phyloP scores from a whole-genome alignment of 2,888 invertebrate genomes.

The Gasteruption jaculator region DNA sequence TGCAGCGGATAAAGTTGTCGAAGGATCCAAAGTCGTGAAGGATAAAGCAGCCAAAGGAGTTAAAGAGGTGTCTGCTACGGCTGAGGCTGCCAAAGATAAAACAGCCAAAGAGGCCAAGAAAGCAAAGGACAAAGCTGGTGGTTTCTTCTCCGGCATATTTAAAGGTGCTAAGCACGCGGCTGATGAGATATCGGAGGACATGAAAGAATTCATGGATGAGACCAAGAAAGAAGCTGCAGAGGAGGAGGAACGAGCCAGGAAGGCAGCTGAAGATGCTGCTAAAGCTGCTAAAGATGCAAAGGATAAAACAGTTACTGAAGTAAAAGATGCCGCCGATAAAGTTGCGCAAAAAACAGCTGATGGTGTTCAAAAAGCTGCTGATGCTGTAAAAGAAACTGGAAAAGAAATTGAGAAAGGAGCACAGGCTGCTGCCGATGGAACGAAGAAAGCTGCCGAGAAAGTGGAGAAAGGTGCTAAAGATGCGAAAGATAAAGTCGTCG shows the following conservation, averaged over 20 bases:
- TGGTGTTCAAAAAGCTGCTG: conserved; percentile 14
- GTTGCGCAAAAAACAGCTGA: conserved; percentile 51
- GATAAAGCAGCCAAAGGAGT: neutral
- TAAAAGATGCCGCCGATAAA: conserved; percentile 51
- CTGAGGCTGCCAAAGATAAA: conserved; percentile 19
- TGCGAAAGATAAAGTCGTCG: conserved; percentile 18
- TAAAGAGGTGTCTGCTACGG: conserved; percentile 3
- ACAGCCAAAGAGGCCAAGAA: conserved; percentile 21
- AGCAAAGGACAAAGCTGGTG: conserved; percentile 23
- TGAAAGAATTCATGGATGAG: conserved; percentile 23
- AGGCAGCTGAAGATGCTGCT: conserved; percentile 42
- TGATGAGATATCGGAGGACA: conserved; percentile 21
- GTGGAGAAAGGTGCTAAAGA: conserved; percentile 22
- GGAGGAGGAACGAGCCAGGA: conserved; percentile 17
- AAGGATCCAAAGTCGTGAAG: conserved; percentile 15
- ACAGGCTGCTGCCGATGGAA: conserved; percentile 11
- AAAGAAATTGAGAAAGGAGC: conserved; percentile 12
- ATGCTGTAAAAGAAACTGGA: conserved; percentile 18
- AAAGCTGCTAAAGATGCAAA: conserved; percentile 54
- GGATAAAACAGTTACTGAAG: conserved; percentile 11
- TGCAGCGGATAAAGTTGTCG: conserved; percentile 32
- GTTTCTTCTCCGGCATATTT: conserved; percentile 27
- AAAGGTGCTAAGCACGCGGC: conserved; percentile 25
- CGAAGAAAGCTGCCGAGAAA: conserved; percentile 28
- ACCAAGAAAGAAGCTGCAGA: conserved; percentile 17